These are phyloP conservation scores for Dryobotodes eremita DNA, from an alignment of 2,888 invertebrate genomes.

Conservation along the genomic window DNA sequence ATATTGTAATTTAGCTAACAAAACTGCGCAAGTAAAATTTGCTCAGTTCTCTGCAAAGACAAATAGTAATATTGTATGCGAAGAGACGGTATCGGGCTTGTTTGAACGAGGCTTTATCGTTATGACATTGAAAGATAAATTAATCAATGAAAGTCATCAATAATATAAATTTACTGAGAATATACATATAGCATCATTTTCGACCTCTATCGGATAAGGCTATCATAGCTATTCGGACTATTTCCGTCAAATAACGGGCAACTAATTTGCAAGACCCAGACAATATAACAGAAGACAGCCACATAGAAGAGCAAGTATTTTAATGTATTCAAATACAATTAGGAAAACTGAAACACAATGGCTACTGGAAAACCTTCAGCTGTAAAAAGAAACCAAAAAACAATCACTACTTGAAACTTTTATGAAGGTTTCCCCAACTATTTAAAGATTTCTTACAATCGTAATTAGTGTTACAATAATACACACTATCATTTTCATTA, in stretches of 20 bases:
- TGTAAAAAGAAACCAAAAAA: constrained; percentile 4
- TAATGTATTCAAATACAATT: neutral
- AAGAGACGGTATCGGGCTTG: constrained; percentile 53
- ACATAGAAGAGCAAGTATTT: neutral
- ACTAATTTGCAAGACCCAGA: neutral
- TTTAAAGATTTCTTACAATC: constrained; percentile 11
- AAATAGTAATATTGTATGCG: constrained; percentile 56
- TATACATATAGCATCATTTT: constrained; percentile 49
- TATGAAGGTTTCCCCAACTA: constrained; percentile 20
- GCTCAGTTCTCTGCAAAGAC: constrained; percentile 38
- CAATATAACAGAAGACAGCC: neutral
- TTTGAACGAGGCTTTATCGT: constrained; percentile 70
- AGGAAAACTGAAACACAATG: neutral
- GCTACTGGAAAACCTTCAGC: neutral
- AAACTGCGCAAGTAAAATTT: constrained; percentile 49
- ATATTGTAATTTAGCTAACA: constrained; percentile 41
- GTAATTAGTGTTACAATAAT: constrained; percentile 16
- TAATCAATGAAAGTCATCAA: constrained; percentile 76
- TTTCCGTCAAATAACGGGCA: constrained; percentile 39
- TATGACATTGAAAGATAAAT: constrained; percentile 81
- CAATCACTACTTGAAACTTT: constrained; percentile 1
- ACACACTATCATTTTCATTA: constrained; percentile 36
- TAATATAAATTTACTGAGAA: constrained; percentile 59
- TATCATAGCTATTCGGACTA: constrained; percentile 19
- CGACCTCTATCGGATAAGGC: constrained; percentile 43